Percentiles rank a stretch among this genome's conserved stretches.
Conservation (phyloP, 1,140 invertebrate species). For the Macrotrachela quadricornifera region DNA sequence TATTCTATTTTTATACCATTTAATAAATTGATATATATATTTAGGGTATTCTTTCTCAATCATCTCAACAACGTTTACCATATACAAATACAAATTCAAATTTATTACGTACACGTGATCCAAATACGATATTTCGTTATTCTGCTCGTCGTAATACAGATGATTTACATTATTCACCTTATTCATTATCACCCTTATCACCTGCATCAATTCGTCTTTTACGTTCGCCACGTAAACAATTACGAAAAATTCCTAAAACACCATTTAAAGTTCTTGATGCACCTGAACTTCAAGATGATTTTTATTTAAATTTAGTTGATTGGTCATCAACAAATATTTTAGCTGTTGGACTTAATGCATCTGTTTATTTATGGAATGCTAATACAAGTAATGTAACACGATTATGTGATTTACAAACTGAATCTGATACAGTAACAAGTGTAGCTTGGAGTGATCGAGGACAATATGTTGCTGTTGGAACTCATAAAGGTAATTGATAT, state of each 20-base stretch:
- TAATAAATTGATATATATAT: too few species aligned
- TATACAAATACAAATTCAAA: too few species aligned
- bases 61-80: too few species aligned
- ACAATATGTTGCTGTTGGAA: constrained; percentile 84
- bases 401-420: constrained; percentile 57
- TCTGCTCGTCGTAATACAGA: too few species aligned
- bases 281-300: constrained; percentile 94
- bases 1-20: too few species aligned
- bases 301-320: constrained; percentile 94
- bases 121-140: too few species aligned
- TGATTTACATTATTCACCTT: not conserved
- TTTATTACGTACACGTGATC: too few species aligned
- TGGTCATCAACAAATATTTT: constrained; percentile 98
- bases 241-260: constrained; percentile 81
- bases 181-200: constrained; percentile 38
- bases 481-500: constrained; percentile 86
- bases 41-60: too few species aligned
- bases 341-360: constrained; percentile 88
- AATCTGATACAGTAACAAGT: constrained; percentile 79
- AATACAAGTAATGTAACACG: constrained; percentile 92
- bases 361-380: constrained; percentile 96
- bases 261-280: constrained; percentile 95
- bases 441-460: constrained; percentile 97
- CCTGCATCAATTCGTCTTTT: constrained; percentile 80
- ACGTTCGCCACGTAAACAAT: constrained; percentile 61